Evolutionary conservation across 2,888 invertebrate species (phyloP).

Genomic region (Pachycephus smyrnensis): DNA sequence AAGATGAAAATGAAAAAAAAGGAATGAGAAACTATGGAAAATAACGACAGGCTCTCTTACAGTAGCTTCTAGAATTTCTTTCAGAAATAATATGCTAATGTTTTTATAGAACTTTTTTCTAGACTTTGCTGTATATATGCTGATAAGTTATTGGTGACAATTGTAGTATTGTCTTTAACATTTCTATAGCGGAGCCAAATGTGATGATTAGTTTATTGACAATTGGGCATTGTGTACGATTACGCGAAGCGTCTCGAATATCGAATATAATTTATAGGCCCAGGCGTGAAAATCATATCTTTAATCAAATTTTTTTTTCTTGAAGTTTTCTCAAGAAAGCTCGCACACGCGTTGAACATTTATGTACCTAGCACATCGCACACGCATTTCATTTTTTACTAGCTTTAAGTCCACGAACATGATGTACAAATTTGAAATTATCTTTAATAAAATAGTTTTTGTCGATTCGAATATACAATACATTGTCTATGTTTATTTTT

Average conservation of each 20-base stretch:
- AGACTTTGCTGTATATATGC: constrained; percentile 38
- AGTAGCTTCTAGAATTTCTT: constrained; percentile 26
- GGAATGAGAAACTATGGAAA: not conserved
- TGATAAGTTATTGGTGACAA: not conserved
- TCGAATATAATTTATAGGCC: not conserved
- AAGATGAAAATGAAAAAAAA: not conserved
- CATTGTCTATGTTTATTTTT: constrained; percentile 1
- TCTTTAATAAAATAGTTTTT: constrained; percentile 35
- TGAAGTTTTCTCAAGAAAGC: not conserved
- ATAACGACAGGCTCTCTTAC: not conserved
- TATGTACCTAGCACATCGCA: constrained; percentile 2
- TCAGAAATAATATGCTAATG: constrained; percentile 39
- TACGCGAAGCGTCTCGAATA: not conserved
- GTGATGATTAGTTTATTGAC: not conserved
- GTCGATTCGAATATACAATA: constrained; percentile 20
- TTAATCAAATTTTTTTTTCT: not conserved
- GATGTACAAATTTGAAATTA: constrained; percentile 44
- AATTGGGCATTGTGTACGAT: not conserved
- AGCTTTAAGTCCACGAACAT: constrained; percentile 32
- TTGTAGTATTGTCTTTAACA: not conserved
- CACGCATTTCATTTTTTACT: constrained; percentile 34
- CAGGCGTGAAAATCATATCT: not conserved
- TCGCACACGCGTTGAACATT: not conserved
- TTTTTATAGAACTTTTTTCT: constrained; percentile 49
- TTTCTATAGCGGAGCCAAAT: not conserved